Evolutionary conservation across 2,797 vertebrate species (phyloP).

Genomic region (Podarcis lilfordi): DNA sequence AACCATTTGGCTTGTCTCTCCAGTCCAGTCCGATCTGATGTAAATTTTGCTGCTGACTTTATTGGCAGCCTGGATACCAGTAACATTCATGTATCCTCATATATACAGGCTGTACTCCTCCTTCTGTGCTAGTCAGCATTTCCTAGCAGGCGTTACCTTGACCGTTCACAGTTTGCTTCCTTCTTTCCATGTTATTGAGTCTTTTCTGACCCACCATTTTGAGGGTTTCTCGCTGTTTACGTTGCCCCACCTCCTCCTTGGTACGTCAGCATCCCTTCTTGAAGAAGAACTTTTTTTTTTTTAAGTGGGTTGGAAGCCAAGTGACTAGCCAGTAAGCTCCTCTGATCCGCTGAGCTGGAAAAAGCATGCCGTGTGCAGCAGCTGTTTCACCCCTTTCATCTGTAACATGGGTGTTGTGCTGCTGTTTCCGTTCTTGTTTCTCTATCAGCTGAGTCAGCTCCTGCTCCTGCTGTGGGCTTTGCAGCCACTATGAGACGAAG

Average conservation of each 20-base stretch:
- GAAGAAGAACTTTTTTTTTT: background rate
- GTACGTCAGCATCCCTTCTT: background rate
- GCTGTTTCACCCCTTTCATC: conserved; percentile 10
- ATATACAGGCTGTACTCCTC: background rate
- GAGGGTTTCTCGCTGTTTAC: background rate
- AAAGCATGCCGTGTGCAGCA: background rate
- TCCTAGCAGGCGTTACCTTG: background rate
- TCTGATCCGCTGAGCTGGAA: background rate
- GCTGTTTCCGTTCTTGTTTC: conserved; percentile 14
- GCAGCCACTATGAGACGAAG: background rate
- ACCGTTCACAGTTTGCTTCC: conserved; percentile 1
- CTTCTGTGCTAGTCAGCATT: background rate
- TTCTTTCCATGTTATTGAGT: background rate
- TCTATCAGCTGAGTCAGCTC: conserved; percentile 23
- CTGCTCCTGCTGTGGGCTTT: conserved; percentile 22
- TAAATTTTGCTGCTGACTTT: background rate
- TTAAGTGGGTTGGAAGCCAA: background rate
- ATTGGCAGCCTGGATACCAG: background rate
- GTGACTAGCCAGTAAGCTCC: background rate
- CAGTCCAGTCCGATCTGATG: background rate
- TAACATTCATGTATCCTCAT: background rate
- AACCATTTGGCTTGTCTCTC: background rate
- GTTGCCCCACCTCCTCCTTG: background rate
- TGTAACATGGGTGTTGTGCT: background rate
- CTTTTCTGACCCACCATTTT: conserved; percentile 13